Base-by-base conservation (phyloP, 2,888 invertebrate species). In the Tyria jacobaeae region DNA sequence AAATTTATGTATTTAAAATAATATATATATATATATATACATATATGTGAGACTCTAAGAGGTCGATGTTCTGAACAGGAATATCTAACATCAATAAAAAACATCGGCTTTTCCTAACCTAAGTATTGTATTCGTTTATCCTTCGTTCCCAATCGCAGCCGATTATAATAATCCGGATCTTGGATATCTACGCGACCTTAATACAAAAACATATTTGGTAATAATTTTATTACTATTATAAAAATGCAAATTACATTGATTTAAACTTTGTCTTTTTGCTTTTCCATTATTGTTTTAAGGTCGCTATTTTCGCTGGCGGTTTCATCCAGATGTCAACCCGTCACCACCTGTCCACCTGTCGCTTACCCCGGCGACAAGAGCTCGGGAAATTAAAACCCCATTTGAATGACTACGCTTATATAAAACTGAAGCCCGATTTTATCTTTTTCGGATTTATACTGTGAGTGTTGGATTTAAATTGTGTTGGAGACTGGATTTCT, bases 321-420 rank as follows among this genome's bases (percentile, higher is more conserved):
- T 53, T 44, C 59, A 54, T 64, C 64, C 73, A 61, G 71, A 72
- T 73, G 81, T 82, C 79, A 79, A 73, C 71, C 70, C 65, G 73
- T 83, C 81, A 68, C 66, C 80, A 77, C 75, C 79, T 83, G 78
- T 76, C 75, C 57, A 50, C 58, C 58, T 55, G 62, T 64, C 54
- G 44, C 56, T 14, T 49, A 54, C 54, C 49, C 58, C 66, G 70
- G 66, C 63, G 72, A 70, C 78, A 75, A 61, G 66, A 78, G 69
- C 75, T 66, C 79, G 80, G 84, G 81, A 82, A 82, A 85, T 84
- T 81, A 85, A 85, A 81, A 80, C 70, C 55, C 12, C 21, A 75
- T 70, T 74, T 74, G 73, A 81, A 79, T 79, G 79, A 70, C 66
- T 74, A 56, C 67, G 54, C 62, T 75, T 72, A 76, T 74, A 70